Evolutionary conservation across 2,113 vertebrate species (phyloP).

Genomic region (Dissostichus mawsoni): DNA sequence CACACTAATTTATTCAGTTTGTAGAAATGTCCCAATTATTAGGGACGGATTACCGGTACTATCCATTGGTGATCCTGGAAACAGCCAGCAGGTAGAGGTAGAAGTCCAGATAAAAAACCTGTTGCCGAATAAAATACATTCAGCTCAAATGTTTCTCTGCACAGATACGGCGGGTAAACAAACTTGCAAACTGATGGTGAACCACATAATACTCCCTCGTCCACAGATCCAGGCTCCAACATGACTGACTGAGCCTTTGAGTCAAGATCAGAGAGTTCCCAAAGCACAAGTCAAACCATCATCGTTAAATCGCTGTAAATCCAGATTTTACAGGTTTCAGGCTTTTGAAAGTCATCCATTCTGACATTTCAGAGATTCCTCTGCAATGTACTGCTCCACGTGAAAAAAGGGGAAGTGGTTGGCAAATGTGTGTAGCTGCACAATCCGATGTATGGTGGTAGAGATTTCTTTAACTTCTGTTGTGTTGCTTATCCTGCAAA

Average conservation of each 20-base stretch:
- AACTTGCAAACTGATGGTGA: constrained; percentile 4
- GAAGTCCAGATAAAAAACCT: constrained; percentile 16
- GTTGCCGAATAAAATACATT: constrained; percentile 3
- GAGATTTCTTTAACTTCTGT: neutral
- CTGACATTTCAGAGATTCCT: constrained; percentile 14
- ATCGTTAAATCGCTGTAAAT: neutral
- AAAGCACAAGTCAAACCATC: constrained; percentile 18
- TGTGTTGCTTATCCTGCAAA: constrained; percentile 40
- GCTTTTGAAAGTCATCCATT: constrained; percentile 28
- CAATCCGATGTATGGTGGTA: constrained; percentile 1
- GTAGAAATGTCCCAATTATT: neutral
- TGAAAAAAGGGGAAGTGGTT: constrained; percentile 30
- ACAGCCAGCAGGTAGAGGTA: constrained; percentile 12
- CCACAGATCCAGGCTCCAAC: constrained; percentile 33
- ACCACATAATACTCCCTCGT: constrained; percentile 14
- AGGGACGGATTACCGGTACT: neutral
- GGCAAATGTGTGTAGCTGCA: constrained; percentile 14
- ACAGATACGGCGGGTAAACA: constrained; percentile 25
- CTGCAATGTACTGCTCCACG: neutral
- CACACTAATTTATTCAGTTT: constrained; percentile 26
- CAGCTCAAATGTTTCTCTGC: constrained; percentile 39
- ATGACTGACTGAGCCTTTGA: constrained; percentile 49
- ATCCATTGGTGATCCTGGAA: constrained; percentile 13
- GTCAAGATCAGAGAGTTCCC: constrained; percentile 14
- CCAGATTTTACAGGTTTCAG: constrained; percentile 17